Base-by-base conservation (phyloP, 1,140 invertebrate genomes). In the Pogonognathellus flavescens region DNA sequence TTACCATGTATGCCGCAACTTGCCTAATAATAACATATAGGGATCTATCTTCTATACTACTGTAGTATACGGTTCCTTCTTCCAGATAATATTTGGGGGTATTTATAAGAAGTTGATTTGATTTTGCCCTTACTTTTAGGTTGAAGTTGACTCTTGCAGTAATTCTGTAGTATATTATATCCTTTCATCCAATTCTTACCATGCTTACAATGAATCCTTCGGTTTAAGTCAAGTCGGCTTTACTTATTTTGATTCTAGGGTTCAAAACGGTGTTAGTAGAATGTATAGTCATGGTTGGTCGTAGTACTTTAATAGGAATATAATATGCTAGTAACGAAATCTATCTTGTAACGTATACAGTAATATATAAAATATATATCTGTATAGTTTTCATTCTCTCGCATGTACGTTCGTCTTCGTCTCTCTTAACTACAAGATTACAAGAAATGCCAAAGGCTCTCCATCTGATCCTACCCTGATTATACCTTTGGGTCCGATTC, bases 401-500 rank as follows among this genome's bases (percentile, higher is more conserved):
- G 20, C 80, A 20, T 25, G 50, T 81, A 52, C 80, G 52, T 57
- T 81, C 80, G 80, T 81, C 80, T 53, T 55, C 80, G 70, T 76
- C 70, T 76, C 70, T 76, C 70, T 76, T 76, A 76, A 76, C 70
- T 76, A 76, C 55, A 62, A 83, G 82, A 83, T 81, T 81, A 76
- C 49, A 86, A 86, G 84, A 70, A 83, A 83, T 76, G 85, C 85
- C 85, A 83, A 83, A 76, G 85, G 85, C 82, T 83, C 41, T 80
- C 53, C 72, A 88, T 88, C 87, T 86, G 85, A 88, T 88, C 83
- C 76, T 84, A 41, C 66, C 18, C 84, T 86, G 86, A 88, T 88
- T 88, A 86, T 87, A 86, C 88, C 88, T 87, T 76, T 87, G 86
- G 88, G 88, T 86, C 82, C 84, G 70, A 88, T 88, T 84, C 84